Base-by-base conservation (phyloP, 2,113 vertebrate genomes). In the Hepsetus odoe region DNA sequence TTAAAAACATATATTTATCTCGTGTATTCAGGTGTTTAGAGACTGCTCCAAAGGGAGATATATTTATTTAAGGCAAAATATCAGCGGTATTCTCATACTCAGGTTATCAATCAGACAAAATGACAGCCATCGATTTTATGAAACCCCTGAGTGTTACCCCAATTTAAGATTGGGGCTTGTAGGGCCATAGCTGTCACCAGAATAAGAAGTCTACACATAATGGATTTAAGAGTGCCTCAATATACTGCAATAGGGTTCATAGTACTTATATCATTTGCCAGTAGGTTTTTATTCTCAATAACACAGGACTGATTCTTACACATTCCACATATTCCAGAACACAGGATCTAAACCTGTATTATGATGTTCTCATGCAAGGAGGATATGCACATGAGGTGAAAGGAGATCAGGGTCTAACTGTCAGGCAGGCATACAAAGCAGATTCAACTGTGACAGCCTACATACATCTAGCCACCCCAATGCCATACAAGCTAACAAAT, bases 91-190 rank as follows among this genome's bases (percentile, higher is more conserved):
- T 73, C 11, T 16, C 30, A 33, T 40, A 9, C 24, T 71, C 72
- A 16, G 62, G 75, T 77, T 70, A 71, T 65, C 66, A 77, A 70
- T 84, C 79, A 79, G 62, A 72, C 51, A 35, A 53, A 51, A 56
- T 22, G 51, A 14, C 64, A 64, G 24, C 69, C 65, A 84, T 75
- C 79, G 81, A 74, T 79, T 71, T 65, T 75, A 70, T 65, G 66
- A 55, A 70, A 49, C 76, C 51, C 35, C 49, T 44, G 58, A 69
- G 81, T 71, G 72, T 71, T 74, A 26, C 26, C 22, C 56, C 32
- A 74, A 68, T 82, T 82, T 75, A 49, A 77, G 28, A 16, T 55
- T 42, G 56, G 65, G 59, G 9, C 55, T 75, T 33, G 70, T 32
- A 75, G 42, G 67, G 42, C 35, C 58, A 70, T 71, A 59, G 65